These are phyloP conservation scores for Standfussiana lucernea DNA, from an alignment of 2,888 invertebrate genomes.

Conservation along the genomic window DNA sequence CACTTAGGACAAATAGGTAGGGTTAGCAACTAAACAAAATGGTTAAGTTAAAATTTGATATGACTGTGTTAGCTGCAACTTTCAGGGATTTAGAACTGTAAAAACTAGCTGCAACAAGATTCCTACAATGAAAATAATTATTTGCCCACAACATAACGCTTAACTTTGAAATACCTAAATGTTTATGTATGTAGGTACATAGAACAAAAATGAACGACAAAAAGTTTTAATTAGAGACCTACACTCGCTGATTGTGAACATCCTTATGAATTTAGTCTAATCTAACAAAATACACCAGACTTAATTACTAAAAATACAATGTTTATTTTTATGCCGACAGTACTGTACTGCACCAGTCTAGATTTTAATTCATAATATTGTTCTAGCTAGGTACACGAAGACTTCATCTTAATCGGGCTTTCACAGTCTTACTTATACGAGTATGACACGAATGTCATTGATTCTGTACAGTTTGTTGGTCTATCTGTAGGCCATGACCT, in stretches of 20 bases:
- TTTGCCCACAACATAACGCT: not conserved
- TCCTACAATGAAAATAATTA: not conserved
- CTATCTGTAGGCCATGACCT: slow-evolving; percentile 45
- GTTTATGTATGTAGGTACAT: no score
- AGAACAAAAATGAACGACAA: no score
- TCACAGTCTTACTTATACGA: not conserved
- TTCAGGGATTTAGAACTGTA: not conserved
- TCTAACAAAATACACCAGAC: not conserved
- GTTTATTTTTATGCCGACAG: not conserved
- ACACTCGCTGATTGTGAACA: not conserved
- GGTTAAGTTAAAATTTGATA: not conserved
- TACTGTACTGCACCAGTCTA: not conserved
- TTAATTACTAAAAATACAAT: not conserved
- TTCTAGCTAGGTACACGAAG: not conserved
- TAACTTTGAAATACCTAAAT: not conserved
- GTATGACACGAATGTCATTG: slow-evolving; percentile 34
- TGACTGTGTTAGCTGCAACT: not conserved
- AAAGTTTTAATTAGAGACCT: not conserved
- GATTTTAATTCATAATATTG: not conserved
- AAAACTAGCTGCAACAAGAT: not conserved
- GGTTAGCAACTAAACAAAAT: slow-evolving; percentile 6
- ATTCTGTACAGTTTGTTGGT: slow-evolving; percentile 14
- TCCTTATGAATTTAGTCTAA: not conserved
- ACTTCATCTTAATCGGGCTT: not conserved
- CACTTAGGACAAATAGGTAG: slow-evolving; percentile 21